phyloP scores from a whole-genome alignment of 2,888 invertebrate genomes.

The Ryuthela nishihirai region DNA sequence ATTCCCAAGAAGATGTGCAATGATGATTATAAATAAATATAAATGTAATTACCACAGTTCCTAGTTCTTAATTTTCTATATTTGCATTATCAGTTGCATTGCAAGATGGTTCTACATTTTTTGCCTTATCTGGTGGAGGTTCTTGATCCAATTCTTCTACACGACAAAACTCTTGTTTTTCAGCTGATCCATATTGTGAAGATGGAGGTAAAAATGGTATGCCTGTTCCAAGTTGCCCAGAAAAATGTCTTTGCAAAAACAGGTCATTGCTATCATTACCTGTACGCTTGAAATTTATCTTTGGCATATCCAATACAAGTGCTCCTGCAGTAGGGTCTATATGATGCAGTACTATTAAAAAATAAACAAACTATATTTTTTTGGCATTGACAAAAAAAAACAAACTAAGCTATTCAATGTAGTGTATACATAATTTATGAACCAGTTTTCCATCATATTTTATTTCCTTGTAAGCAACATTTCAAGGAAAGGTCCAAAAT shows the following conservation, averaged over 20 bases:
- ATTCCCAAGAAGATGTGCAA: too few relatives aligned
- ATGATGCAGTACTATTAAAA: constrained; percentile 18
- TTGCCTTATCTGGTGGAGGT: not conserved
- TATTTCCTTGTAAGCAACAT: too few relatives aligned
- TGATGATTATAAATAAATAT: too few relatives aligned
- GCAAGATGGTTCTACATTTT: not conserved
- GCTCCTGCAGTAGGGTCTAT: constrained; percentile 22
- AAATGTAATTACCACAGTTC: too few relatives aligned
- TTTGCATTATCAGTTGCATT: too few relatives aligned
- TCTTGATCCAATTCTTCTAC: constrained; percentile 30
- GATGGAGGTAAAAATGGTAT: constrained; percentile 21
- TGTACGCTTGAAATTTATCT: constrained; percentile 30
- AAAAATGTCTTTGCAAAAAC: constrained; percentile 26
- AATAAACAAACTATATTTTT: too few relatives aligned
- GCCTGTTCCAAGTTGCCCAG: not conserved
- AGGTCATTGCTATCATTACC: constrained; percentile 20
- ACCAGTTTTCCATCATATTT: too few relatives aligned
- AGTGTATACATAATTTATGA: too few relatives aligned
- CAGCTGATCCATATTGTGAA: constrained; percentile 6
- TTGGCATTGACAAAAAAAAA: too few relatives aligned
- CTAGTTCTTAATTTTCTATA: too few relatives aligned
- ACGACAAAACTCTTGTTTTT: constrained; percentile 10
- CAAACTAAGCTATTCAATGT: too few relatives aligned
- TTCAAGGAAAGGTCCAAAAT: too few relatives aligned
- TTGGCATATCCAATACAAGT: constrained; percentile 31